Conservation (phyloP, 92 coral and sea anemone genomes). For the Isaurus tuberculatus region DNA sequence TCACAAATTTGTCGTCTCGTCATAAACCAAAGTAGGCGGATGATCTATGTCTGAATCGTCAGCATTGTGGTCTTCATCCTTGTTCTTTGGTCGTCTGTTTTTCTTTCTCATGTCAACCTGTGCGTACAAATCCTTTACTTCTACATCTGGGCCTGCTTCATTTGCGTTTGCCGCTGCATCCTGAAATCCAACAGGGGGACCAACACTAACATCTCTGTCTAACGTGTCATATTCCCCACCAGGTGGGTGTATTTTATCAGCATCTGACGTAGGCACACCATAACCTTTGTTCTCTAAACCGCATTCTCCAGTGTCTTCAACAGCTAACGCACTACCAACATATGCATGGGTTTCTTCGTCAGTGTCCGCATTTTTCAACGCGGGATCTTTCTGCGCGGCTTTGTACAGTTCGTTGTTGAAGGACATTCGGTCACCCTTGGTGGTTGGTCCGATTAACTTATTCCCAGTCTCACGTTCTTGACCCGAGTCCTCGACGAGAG, state of each 20-base stretch:
- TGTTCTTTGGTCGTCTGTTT: conserved; percentile 17
- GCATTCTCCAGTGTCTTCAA: not conserved
- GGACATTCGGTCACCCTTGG: conserved; percentile 23
- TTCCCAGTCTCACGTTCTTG: conserved; percentile 23
- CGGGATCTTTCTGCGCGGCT: conserved; percentile 3
- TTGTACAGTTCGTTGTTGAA: conserved; percentile 42
- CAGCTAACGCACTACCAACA: not conserved
- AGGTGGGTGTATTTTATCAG: not conserved
- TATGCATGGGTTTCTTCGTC: conserved; percentile 36
- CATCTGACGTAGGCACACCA: not conserved
- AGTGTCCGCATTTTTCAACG: not conserved
- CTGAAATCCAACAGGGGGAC: conserved; percentile 32
- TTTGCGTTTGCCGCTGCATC: not conserved
- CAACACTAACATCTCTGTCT: not conserved
- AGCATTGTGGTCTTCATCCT: conserved; percentile 27
- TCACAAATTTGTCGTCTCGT: conserved; percentile 84
- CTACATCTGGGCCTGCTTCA: not conserved
- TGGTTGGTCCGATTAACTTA: not conserved
- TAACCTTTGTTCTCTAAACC: conserved; percentile 45
- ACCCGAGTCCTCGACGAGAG: conserved; percentile 35
- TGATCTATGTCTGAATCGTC: conserved; percentile 40
- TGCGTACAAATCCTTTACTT: conserved; percentile 64
- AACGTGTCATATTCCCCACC: not conserved
- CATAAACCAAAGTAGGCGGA: conserved; percentile 85
- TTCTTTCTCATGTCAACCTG: conserved; percentile 73